Base-by-base conservation (phyloP, 2,113 vertebrate species). In the crab-eating macaque (Macaca fascicularis) region DNA sequence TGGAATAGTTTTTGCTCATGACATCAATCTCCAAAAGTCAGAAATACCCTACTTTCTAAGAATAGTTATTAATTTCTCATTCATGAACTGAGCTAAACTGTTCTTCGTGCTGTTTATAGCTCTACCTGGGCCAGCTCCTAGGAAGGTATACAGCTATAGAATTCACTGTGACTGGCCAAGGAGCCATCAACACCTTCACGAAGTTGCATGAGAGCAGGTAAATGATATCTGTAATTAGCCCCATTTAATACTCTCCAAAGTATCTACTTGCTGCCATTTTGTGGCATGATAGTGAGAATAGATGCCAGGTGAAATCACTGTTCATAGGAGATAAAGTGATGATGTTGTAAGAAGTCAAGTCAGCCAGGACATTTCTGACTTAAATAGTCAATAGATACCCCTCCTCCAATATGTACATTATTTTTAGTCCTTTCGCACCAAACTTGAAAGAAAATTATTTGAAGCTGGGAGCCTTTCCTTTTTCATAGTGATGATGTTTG, bases 41-140 rank as follows among this genome's bases (percentile, higher is more conserved):
- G 72, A 88, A 87, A 76, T 76, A 72, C 64, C n/a, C 74, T 70
- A n/a, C 43, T 25, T 94, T 90, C 95, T 76, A 95, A 85, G 70
- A 81, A 84, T 32, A 96, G 32, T 81, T 82, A 6, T 32, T 32
- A 85, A 50, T 61, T 30, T 80, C 64, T 93, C 64, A 48, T n/a
- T 45, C 57, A 55, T 80, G 81, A 70, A 92, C 27, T 25, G 17
- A 95, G 79, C 64, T 82, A 52, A 84, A 48, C 74, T 32, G 2
- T 81, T 55, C 88, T 96, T 81, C 30, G 2, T 85, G 30, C 55
- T 69, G 67, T 76, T 43, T 52, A 30, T 70, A 50, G 20, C n/a
- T 74, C 79, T 82, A 23, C 67, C 72, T 80, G 67, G 57, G n/a
- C 85, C 92, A 91, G 74, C 25, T 84, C 61, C 30, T 38, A 38